Percentiles rank a stretch among this genome's conserved stretches.
Evolutionary conservation across 2,888 invertebrate species (phyloP).

Genomic region (Leucozona laternaria): DNA sequence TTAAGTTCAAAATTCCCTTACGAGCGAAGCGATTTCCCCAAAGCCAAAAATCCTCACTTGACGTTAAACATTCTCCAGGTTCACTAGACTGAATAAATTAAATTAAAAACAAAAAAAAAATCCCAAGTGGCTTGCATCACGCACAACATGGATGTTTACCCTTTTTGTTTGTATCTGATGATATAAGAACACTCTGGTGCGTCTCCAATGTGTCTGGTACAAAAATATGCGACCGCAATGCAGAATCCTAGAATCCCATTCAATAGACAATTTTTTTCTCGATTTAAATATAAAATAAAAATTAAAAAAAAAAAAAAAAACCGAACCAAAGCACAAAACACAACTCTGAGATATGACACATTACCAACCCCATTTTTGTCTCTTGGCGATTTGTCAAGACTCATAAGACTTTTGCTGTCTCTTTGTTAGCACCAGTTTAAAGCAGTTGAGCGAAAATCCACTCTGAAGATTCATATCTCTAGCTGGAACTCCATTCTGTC

Average conservation of each 20-base stretch:
- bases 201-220: conserved; percentile 56
- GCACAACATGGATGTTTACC: conserved; percentile 10
- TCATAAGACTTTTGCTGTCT: conserved; percentile 27
- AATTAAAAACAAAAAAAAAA: background rate
- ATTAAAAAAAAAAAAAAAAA: background rate
- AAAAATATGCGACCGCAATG: conserved; percentile 56
- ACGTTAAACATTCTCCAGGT: background rate
- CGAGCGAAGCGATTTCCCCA: background rate
- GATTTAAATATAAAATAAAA: no score
- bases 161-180: background rate
- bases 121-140: conserved; percentile 18
- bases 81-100: background rate
- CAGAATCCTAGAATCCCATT: conserved; percentile 41
- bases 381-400: conserved; percentile 51
- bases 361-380: conserved; percentile 31
- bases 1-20: background rate
- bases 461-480: conserved; percentile 22
- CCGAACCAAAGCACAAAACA: background rate
- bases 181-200: conserved; percentile 3
- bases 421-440: conserved; percentile 26
- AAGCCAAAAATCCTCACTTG: background rate
- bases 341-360: conserved; percentile 27
- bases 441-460: conserved; percentile 12
- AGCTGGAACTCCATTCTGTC: background rate
- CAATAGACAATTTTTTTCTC: conserved; percentile 4